Evolutionary conservation across 2,888 invertebrate species (phyloP), one percentile per base, ranked within the genome.

Genomic region (Zaprionus obscuricornis): DNA sequence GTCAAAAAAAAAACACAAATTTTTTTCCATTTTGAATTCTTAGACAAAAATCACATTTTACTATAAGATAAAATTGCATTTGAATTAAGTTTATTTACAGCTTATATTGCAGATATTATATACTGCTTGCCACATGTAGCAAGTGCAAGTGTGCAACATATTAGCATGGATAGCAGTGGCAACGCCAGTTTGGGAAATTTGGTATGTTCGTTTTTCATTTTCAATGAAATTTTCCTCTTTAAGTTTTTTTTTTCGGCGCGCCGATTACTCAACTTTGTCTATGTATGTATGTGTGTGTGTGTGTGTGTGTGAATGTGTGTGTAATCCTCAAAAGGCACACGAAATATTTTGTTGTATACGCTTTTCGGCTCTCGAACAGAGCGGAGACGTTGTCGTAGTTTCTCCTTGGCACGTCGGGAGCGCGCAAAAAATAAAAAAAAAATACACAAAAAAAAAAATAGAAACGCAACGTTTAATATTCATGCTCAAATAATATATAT

Each of bases 291-390:
- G 33, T 31, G 34, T 31, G 22, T 45, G 36, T 37, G 27, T 47
- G 22, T 20, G 37, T 18, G 16, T 47, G 46, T 56, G 39, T 16
- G 34, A 27, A 14, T 10, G 52, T 33, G 63, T 62, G 40, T 66
- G 66, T 43, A 43, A 66, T 71, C 73, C 63, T 68, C 63, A 34
- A 65, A 60, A 62, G 68, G 77, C 73, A 67, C 74, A 76, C 76
- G 58, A 68, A 81, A 71, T 74, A 84, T 75, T 69, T 78, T 74
- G 70, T 77, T 73, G 76, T 84, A 81, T 74, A 81, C 81, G 78
- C 74, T 84, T 81, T 81, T 81, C 71, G 82, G 74, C 79, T 82
- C 71, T 78, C 82, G 78, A 82, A 65, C 82, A 71, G 82, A 82
- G 66, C 82, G 68, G 82, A 63, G 73, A 81, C 73, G 81, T 77